Base-by-base conservation (phyloP, 1,140 invertebrate genomes). In the Aradophagus sp. region DNA sequence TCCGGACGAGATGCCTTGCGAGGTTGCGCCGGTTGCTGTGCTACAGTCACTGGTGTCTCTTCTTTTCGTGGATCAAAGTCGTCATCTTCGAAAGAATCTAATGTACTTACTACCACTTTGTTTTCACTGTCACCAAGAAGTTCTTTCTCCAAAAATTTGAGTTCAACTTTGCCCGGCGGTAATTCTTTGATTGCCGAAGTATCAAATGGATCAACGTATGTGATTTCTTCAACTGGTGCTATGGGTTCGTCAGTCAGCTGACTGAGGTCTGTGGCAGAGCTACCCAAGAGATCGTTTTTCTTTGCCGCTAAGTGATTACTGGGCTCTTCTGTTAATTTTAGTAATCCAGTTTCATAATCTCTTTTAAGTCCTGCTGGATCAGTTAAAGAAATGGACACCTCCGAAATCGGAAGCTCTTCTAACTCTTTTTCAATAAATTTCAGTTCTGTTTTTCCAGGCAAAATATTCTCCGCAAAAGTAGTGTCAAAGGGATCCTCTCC, bases 401-500 rank as follows among this genome's bases (percentile, higher is more conserved):
- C 75, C 0, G 83, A 75, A 3, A 78, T 13, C 0, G 82, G 81
- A n/a, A 85, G 41, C 16, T 86, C 76, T 73, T 84, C 84, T 44
- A 90, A 82, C 70, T 90, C 89, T 61, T 87, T 89, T 86, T 90
- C 88, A 77, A 90, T 89, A 78, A 88, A 83, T 62, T 88, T 90
- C 14, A 89, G 76, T 80, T 91, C 89, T 16, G 86, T 84, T 80
- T 91, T 90, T 23, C 90, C 90, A 5, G 91, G 91, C 35, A 93
- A 80, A 29, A 95, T 88, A 73, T 91, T 91, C 27, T 93, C 91
- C 0, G 91, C 93, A 84, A 94, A 93, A 35, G 91, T 90, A 6
- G 94, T 95, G 77, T 96, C 94, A 76, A 96, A 96, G 0, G 93
- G 94, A 89, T 95, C 93, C 53, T 88, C 87, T 39, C 87, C 86